Base-by-base conservation (phyloP, 2,888 invertebrate species). In the Callinectes sapidus region DNA sequence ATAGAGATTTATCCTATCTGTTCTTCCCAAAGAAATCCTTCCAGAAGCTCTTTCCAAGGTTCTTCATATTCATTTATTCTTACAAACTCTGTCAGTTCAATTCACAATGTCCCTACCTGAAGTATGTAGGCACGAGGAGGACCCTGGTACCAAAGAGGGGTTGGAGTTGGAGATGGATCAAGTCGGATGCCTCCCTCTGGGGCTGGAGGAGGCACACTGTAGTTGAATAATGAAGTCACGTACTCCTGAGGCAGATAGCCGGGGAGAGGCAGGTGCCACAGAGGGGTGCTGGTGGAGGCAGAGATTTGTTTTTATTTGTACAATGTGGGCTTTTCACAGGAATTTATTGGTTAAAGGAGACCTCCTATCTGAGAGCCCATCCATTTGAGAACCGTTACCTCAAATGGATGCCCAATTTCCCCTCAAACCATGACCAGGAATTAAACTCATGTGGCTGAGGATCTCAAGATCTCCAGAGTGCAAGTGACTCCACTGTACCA, bases 201-300 rank as follows among this genome's bases (percentile, higher is more conserved):
- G 71, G 93, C 94, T 54, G 93, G 93, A 14, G 89, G 94, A 5
- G 94, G 94, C 18, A 94, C 93, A 90, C 94, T 94, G 85, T 94
- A 93, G 92, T 94, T 94, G 85, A 92, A 91, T 2, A 95, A 95
- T 28, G 96, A 95, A 14, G 96, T 96, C 54, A 95, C 95, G 95
- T 96, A 96, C 94, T 96, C 96, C 91, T 97, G 97, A 18, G 98
- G 98, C 95, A 97, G 97, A 95, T 98, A 98, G 93, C 98, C 98
- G 32, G 98, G 98, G 95, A 99, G 96, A 3, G 99, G 98, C 94
- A 99, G 97, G 96, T 98, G 97, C 95, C 98, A 96, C 94, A 98
- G 96, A 0, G 98, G 98, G 95, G 97, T 98, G 95, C 98, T 98
- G 96, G 66, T 94, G 92, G 89, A 5, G 81, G 32, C 54, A 35